Base-by-base conservation (phyloP, 2,113 vertebrate species). In the Brevimyrus niger region DNA sequence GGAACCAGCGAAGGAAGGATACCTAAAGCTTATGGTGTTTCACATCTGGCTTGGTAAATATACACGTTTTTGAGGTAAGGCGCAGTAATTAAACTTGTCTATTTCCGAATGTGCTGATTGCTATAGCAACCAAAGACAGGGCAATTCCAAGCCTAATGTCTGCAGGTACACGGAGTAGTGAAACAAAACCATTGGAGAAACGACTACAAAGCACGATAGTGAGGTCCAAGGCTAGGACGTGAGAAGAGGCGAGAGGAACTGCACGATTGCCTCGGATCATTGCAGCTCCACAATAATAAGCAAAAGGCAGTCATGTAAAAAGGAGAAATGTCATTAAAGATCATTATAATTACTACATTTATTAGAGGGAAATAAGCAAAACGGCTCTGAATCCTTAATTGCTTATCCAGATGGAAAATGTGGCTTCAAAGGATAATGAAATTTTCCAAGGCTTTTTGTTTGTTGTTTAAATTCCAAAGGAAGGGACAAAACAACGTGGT, bases 361-460 rank as follows among this genome's bases (percentile, higher is more conserved):
- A 27, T 55, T 58, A 46, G 38, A 23, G 61, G 48, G 21, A 35
- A 87, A 38, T 27, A 21, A 44, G 35, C 73, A 50, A 38, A 83
- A 82, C 27, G 27, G 31, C 11, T 38, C 17, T 53, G 8, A 21
- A 35, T 38, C 31, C 47, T 47, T 89, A 89, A 89, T 19, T 89
- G 48, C 80, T 84, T 11, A 84, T 23, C 51, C 76, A 84, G 88
- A 89, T 89, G 42, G 80, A 89, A 88, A 89, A 89, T 47, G 21
- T 58, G 35, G 46, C 35, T 61, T 51, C 38, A 87, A 55, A 61
- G 13, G 19, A 42, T 87, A 44, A 83, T 53, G n/a, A 82, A n/a
- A 46, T 44, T 83, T 58, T 11, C 19, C 48, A 51, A 27, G 11
- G 31, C 2, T 82, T 89, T 82, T 35, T 80, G 69, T 82, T 82